These are phyloP conservation scores for Macrotis lagotis DNA, from an alignment of 2,113 vertebrate genomes.

Conservation along the genomic window DNA sequence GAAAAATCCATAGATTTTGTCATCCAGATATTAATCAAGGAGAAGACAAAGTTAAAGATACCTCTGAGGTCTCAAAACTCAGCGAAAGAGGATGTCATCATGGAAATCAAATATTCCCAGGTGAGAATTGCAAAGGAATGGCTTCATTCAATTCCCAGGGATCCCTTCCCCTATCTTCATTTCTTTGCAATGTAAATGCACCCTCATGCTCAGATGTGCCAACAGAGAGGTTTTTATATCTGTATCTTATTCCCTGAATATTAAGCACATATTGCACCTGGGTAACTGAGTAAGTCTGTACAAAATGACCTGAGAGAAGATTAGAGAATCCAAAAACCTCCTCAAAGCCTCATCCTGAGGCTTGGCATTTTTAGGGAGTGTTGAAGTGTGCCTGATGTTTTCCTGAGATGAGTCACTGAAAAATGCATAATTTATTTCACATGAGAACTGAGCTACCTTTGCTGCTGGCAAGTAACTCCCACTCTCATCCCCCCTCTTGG, in stretches of 20 bases:
- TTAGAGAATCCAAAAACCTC: constrained; percentile 40
- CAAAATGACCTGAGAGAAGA: constrained; percentile 32
- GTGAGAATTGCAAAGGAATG: constrained; percentile 1
- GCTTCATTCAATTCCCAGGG: background rate
- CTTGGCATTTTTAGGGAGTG: constrained; percentile 27
- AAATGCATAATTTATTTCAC: constrained; percentile 12
- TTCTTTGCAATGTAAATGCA: background rate
- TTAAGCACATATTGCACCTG: constrained; percentile 17
- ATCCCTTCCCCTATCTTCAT: background rate
- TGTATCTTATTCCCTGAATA: background rate
- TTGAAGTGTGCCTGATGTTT: constrained; percentile 49
- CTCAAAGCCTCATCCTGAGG: constrained; percentile 6
- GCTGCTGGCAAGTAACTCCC: background rate
- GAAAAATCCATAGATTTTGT: background rate
- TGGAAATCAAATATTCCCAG: background rate
- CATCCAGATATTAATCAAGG: background rate
- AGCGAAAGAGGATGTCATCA: background rate
- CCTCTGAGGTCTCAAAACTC: background rate
- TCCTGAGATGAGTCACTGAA: constrained; percentile 58
- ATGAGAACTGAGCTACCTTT: constrained; percentile 4
- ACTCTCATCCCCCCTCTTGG: background rate
- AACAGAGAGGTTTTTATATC: background rate
- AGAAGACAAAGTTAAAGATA: background rate
- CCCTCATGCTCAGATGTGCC: constrained; percentile 5
- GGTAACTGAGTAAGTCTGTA: constrained; percentile 37